These are phyloP conservation scores for Ennomos erosarius DNA, from an alignment of 2,888 invertebrate species.

Conservation along the genomic window DNA sequence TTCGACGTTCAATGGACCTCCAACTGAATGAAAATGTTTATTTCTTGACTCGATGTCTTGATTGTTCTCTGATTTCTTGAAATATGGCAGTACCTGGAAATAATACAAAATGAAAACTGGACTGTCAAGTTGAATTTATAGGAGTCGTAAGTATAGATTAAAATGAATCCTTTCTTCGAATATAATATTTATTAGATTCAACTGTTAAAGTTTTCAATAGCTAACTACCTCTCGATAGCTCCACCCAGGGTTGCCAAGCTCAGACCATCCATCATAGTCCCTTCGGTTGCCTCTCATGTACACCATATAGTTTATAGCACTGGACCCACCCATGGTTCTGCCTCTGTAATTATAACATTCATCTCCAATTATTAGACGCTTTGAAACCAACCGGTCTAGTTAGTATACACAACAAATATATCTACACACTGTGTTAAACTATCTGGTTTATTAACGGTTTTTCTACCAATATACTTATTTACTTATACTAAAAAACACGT, in stretches of 20 bases:
- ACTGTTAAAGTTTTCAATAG: too few relatives aligned
- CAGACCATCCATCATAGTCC: slow-evolving; percentile 88
- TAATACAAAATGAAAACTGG: not conserved
- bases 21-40: slow-evolving; percentile 83
- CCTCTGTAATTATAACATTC: slow-evolving; percentile 68
- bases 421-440: too few relatives aligned
- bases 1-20: slow-evolving; percentile 88
- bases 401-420: too few relatives aligned
- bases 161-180: too few relatives aligned
- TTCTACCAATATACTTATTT: too few relatives aligned
- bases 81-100: slow-evolving; percentile 87
- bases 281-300: slow-evolving; percentile 85
- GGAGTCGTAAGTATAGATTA: too few relatives aligned
- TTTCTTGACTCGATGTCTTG: slow-evolving; percentile 82
- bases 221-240: slow-evolving; percentile 81
- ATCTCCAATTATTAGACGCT: not conserved
- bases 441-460: too few relatives aligned
- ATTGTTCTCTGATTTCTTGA: slow-evolving; percentile 88
- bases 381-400: too few relatives aligned
- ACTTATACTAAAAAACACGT: too few relatives aligned
- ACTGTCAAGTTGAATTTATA: not conserved
- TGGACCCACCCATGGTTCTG: slow-evolving; percentile 88
- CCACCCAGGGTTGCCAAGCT: slow-evolving; percentile 87
- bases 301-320: slow-evolving; percentile 88
- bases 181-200: too few relatives aligned